Evolutionary conservation across 2,888 invertebrate species (phyloP), one percentile per base, ranked within the genome.

Genomic region (Andrena fulva): DNA sequence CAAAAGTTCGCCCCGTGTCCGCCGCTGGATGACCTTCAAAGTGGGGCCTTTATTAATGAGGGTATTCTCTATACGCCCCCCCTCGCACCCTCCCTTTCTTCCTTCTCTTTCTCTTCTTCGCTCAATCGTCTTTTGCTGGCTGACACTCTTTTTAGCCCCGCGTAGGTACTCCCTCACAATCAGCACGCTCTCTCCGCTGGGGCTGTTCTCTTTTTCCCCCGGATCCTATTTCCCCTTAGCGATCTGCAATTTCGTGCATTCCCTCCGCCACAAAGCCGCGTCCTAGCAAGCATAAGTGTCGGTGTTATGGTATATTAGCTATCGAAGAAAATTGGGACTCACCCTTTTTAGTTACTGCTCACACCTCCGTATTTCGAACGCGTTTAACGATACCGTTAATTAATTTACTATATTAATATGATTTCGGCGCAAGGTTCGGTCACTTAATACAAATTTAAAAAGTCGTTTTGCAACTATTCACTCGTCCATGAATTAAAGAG

Each of bases 1-100:
- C 87, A 87, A 88, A 89, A 88, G 89, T 87, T 56, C 60, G 64
- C 67, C 79, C 64, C 77, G 70, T 74, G 79, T 84, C 82, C 77
- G 72, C 80, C 85, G 72, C 70, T 77, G 85, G 77, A 87, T 79
- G 85, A 87, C 88, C 89, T 88, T 88, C 89, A 72, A 80, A 79
- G 77, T 75, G 80, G 84, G 77, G 84, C 84, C 89, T 87, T 88
- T 89, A 89, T 89, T 89, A 89, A 89, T 88, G 86, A 89, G 89
- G 86, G 76, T 86, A 89, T 82, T 89, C 85, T 86, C 84, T 81
- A 71, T 77, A 72, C 64, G 52, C 52, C 74, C 60, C 64, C 64
- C 10, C 48, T 20, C 52, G 24, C n/a, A 24, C 50, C 33, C 48
- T 12, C 29, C n/a, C 48, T 48, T 27, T 42, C n/a, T 52, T 31